These are phyloP conservation scores for Drosophila nr. medialis DNA, from an alignment of 2,888 invertebrate genomes.

Conservation along the genomic window DNA sequence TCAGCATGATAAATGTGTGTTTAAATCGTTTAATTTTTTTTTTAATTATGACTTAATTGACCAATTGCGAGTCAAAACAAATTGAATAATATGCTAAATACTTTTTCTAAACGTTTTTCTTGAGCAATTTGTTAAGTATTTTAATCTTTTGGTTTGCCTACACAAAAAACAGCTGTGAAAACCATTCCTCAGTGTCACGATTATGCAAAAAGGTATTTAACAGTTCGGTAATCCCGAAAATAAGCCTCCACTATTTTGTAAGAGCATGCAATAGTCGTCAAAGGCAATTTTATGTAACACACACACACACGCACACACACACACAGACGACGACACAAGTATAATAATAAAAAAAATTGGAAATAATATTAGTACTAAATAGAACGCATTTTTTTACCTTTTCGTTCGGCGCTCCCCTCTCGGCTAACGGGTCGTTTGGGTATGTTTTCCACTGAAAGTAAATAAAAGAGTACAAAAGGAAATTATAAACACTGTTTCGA, in stretches of 20 bases:
- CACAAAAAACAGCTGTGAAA: background rate
- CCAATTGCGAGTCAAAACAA: background rate
- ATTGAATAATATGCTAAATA: background rate
- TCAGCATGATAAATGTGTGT: background rate
- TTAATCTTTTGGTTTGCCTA: too few relatives aligned
- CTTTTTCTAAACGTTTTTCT: background rate
- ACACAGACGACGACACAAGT: background rate
- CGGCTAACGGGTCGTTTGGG: constrained; percentile 83
- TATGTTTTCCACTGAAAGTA: constrained; percentile 82
- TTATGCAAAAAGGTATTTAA: background rate
- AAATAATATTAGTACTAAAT: constrained; percentile 40
- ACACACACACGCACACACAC: constrained; percentile 1
- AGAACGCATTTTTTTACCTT: constrained; percentile 74
- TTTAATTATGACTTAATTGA: background rate
- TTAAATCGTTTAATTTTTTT: background rate
- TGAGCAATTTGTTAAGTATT: too few relatives aligned
- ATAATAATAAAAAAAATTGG: constrained; percentile 1
- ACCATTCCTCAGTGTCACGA: background rate
- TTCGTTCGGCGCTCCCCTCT: constrained; percentile 84
- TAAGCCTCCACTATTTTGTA: background rate
- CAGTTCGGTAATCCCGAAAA: background rate
- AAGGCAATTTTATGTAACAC: constrained; percentile 46
- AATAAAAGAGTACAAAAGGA: constrained; percentile 47
- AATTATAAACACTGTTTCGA: constrained; percentile 38
- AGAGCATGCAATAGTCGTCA: constrained; percentile 37